phyloP scores from a whole-genome alignment of 2,113 vertebrate genomes.

The Gasterosteus nipponicus region DNA sequence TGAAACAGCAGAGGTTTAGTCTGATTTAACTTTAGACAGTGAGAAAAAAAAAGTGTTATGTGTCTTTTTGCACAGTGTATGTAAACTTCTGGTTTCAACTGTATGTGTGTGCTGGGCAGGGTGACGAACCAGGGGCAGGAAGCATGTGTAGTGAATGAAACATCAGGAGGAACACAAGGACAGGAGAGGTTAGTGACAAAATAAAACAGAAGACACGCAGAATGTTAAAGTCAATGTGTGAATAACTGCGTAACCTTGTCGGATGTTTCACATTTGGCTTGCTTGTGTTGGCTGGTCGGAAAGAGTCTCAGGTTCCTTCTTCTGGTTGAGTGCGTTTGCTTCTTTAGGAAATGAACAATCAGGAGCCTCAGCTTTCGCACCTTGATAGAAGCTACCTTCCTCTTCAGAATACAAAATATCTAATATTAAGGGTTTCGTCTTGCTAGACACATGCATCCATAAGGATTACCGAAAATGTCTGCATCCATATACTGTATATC shows the following conservation, averaged over 20 bases:
- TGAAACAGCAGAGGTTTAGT: too few relatives aligned
- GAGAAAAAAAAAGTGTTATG: too few relatives aligned
- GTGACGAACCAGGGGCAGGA: too few relatives aligned
- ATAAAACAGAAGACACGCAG: too few relatives aligned
- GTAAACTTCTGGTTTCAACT: too few relatives aligned
- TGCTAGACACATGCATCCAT: neutral
- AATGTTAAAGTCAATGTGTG: neutral
- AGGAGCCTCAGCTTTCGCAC: neutral
- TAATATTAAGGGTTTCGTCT: neutral
- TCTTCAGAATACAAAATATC: neutral
- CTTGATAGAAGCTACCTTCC: constrained; percentile 4
- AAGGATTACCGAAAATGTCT: too few relatives aligned
- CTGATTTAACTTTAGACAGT: too few relatives aligned
- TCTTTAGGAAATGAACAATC: neutral
- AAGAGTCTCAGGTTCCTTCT: neutral
- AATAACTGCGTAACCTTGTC: neutral
- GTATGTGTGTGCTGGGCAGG: too few relatives aligned
- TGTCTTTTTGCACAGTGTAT: too few relatives aligned
- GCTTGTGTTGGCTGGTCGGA: neutral
- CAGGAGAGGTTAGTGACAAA: too few relatives aligned
- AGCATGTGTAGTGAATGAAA: too few relatives aligned
- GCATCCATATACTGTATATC: neutral
- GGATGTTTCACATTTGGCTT: neutral
- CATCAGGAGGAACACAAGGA: too few relatives aligned
- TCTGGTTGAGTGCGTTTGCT: neutral